phyloP scores from a whole-genome alignment of 2,888 invertebrate species.

The Caenorhabditis sp. region DNA sequence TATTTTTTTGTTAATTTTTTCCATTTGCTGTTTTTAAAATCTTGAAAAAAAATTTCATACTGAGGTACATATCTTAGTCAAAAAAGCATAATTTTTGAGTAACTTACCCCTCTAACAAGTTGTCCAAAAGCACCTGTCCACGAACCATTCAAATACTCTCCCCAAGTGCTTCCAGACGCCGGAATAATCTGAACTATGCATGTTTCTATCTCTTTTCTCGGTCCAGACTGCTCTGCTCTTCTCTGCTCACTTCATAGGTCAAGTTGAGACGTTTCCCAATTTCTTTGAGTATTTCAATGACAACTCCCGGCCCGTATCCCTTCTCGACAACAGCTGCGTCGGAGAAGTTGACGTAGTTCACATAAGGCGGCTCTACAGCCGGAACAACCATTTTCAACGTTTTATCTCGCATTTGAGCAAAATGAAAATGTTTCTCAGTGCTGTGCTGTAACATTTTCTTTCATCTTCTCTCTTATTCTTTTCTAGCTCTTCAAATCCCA shows the following conservation, averaged over 20 bases:
- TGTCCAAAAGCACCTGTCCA: slow-evolving; percentile 79
- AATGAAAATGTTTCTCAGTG: slow-evolving; percentile 49
- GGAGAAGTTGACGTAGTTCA: slow-evolving; percentile 79
- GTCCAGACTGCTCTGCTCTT: neutral
- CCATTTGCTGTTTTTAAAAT: neutral
- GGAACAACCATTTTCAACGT: slow-evolving; percentile 71
- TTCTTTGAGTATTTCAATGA: slow-evolving; percentile 79
- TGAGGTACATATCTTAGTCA: too few relatives aligned
- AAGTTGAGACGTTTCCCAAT: slow-evolving; percentile 75
- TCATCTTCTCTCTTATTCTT: too few relatives aligned
- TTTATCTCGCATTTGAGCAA: slow-evolving; percentile 43
- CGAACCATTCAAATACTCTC: slow-evolving; percentile 70
- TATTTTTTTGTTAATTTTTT: neutral
- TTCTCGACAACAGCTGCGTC: slow-evolving; percentile 68
- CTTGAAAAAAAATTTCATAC: too few relatives aligned
- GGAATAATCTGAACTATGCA: slow-evolving; percentile 54
- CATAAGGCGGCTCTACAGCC: slow-evolving; percentile 76
- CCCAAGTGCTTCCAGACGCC: slow-evolving; percentile 65
- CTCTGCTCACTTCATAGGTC: slow-evolving; percentile 72
- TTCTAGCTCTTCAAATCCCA: slow-evolving; percentile 9
- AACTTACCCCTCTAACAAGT: slow-evolving; percentile 68
- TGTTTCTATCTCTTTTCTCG: neutral
- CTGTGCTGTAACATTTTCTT: slow-evolving; percentile 55
- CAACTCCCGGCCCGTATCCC: slow-evolving; percentile 81
- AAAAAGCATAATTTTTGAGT: too few relatives aligned